These are phyloP conservation scores for Drosophila antonietae DNA, from an alignment of 2,888 invertebrate genomes.

Conservation along the genomic window DNA sequence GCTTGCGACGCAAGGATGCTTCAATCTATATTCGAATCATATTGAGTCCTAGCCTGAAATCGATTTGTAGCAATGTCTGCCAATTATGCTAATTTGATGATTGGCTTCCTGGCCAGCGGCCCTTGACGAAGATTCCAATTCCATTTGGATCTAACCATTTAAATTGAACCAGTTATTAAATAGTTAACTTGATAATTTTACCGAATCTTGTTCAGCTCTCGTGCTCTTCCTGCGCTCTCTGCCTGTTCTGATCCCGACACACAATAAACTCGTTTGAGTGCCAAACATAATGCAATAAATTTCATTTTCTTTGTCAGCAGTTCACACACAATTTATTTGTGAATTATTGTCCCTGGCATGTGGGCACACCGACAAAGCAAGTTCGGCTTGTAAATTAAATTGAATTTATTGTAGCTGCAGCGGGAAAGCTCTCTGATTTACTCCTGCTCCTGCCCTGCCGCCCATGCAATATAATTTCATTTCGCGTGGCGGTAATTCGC, in stretches of 20 bases:
- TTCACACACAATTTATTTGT: constrained; percentile 51
- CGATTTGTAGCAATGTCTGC: constrained; percentile 30
- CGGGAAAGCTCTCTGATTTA: constrained; percentile 25
- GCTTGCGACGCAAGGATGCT: not conserved
- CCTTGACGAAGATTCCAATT: not conserved
- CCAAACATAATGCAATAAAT: constrained; percentile 72
- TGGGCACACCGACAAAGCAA: constrained; percentile 53
- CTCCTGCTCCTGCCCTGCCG: not conserved
- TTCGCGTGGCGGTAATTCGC: constrained; percentile 57
- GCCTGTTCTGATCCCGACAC: not conserved
- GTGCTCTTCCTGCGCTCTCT: not conserved
- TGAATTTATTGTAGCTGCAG: constrained; percentile 67
- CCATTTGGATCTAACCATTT: not conserved
- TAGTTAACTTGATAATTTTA: not conserved
- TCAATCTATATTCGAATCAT: constrained; percentile 20
- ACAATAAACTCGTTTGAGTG: constrained; percentile 65
- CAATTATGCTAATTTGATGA: constrained; percentile 58
- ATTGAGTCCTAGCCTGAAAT: constrained; percentile 22
- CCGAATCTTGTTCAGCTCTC: not conserved
- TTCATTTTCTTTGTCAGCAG: constrained; percentile 62
- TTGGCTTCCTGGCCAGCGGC: not conserved
- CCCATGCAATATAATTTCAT: constrained; percentile 58
- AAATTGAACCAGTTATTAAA: not conserved
- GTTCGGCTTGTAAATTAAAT: constrained; percentile 71
- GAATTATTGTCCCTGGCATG: constrained; percentile 39